Evolutionary conservation across 2,113 vertebrate genomes (phyloP).

Genomic region (Alosa alosa): DNA sequence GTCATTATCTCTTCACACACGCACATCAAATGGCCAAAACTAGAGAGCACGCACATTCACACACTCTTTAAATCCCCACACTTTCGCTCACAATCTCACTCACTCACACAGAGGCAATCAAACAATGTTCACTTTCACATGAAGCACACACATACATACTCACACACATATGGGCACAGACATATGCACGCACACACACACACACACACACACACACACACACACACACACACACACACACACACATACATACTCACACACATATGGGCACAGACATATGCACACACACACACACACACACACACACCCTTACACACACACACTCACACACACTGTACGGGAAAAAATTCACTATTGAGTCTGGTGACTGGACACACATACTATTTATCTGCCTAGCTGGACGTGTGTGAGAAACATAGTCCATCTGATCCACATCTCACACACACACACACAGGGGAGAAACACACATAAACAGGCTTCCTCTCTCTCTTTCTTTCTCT

Average conservation of each 20-base stretch:
- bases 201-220: too few relatives aligned
- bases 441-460: too few relatives aligned
- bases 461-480: conserved; percentile 48
- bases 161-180: not conserved
- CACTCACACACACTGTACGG: conserved; percentile 5
- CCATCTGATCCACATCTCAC: conserved; percentile 41
- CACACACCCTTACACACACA: not conserved
- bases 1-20: not conserved
- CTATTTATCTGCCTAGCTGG: conserved; percentile 22
- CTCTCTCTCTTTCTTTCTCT: conserved; percentile 3
- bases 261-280: not conserved
- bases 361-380: conserved; percentile 37
- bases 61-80: not conserved
- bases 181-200: not conserved
- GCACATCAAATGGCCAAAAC: not conserved
- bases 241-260: not conserved
- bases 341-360: conserved; percentile 31
- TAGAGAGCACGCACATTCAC: not conserved
- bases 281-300: conserved; percentile 4
- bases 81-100: not conserved
- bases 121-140: conserved; percentile 6
- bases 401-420: conserved; percentile 36
- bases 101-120: not conserved
- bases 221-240: conserved; percentile 34
- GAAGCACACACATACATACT: not conserved